Conservation (phyloP, 2,797 vertebrate genomes). For the Pogonophryne albipinna region DNA sequence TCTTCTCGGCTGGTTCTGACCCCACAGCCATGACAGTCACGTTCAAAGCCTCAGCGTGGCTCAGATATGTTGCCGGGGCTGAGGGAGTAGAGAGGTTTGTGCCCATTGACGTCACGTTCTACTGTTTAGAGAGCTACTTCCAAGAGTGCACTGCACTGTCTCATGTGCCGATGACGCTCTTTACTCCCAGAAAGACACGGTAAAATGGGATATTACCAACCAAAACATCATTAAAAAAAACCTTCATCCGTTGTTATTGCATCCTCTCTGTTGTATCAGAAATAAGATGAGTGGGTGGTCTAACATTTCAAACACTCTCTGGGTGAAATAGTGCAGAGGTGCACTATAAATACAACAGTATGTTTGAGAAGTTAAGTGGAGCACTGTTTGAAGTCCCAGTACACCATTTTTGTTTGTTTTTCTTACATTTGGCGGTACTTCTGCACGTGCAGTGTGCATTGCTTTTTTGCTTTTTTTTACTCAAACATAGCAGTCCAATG, state of each 20-base stretch:
- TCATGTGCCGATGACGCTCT: conserved; percentile 38
- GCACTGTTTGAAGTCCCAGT: conserved; percentile 15
- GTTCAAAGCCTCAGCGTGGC: conserved; percentile 46
- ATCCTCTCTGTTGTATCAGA: conserved; percentile 16
- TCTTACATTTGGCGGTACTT: background rate
- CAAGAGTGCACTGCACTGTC: conserved; percentile 25
- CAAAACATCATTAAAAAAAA: conserved; percentile 24
- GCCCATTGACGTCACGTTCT: conserved; percentile 61
- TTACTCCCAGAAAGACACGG: conserved; percentile 20
- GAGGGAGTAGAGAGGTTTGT: conserved; percentile 38
- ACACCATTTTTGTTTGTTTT: conserved; percentile 1
- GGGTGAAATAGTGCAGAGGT: conserved; percentile 38
- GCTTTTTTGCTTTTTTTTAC: background rate
- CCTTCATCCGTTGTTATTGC: conserved; percentile 23
- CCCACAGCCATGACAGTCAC: conserved; percentile 44
- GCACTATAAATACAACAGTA: conserved; percentile 54
- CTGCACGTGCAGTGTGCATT: background rate
- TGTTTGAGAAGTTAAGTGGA: conserved; percentile 20
- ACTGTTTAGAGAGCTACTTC: conserved; percentile 55
- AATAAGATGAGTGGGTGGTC: conserved; percentile 29
- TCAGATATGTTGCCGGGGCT: conserved; percentile 48
- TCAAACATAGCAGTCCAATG: background rate
- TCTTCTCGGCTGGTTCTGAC: conserved; percentile 40
- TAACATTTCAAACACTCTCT: conserved; percentile 41
- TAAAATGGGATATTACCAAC: conserved; percentile 35